A percentile compares a stretch with the other conserved stretches of the same genome.
phyloP scores from a whole-genome alignment of 2,797 vertebrate genomes.

The Xyrichtys novacula region DNA sequence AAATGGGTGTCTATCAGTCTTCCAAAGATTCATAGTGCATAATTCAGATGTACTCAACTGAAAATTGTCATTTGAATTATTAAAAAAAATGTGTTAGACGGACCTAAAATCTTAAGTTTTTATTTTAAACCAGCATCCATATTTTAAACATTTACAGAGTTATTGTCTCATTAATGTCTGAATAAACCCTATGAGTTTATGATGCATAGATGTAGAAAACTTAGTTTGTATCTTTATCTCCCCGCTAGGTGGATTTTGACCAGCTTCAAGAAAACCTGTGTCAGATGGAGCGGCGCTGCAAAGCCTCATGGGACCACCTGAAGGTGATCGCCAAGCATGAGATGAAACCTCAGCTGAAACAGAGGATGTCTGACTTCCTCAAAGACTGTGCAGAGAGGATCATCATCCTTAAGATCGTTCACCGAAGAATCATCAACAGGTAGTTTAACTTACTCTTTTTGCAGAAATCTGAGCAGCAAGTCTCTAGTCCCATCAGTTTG shows the following conservation, averaged over 20 bases:
- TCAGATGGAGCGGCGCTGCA: conserved; percentile 95
- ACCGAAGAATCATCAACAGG: conserved; percentile 95
- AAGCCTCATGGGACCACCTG: conserved; percentile 96
- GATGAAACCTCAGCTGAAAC: conserved; percentile 93
- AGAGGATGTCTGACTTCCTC: conserved; percentile 95
- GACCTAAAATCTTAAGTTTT: too few relatives aligned
- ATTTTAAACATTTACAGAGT: too few relatives aligned
- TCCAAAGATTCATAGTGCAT: too few relatives aligned
- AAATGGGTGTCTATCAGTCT: too few relatives aligned
- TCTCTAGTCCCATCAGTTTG: too few relatives aligned
- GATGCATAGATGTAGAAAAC: too few relatives aligned
- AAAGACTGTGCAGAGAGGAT: conserved; percentile 95
- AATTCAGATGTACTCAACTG: too few relatives aligned
- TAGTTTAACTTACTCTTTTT: conserved; percentile 43
- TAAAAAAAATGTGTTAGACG: too few relatives aligned
- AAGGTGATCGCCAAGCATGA: conserved; percentile 96
- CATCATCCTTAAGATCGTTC: conserved; percentile 95
- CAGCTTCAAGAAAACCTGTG: conserved; percentile 94
- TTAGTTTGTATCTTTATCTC: not conserved
- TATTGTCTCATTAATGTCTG: not conserved
- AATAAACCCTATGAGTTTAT: too few relatives aligned
- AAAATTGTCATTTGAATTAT: too few relatives aligned
- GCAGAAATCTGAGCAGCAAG: not conserved
- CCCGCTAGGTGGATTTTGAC: conserved; percentile 93
- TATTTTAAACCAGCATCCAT: too few relatives aligned